Base-by-base conservation (phyloP, 2,113 vertebrate species). In the Gracilinanus agilis region DNA sequence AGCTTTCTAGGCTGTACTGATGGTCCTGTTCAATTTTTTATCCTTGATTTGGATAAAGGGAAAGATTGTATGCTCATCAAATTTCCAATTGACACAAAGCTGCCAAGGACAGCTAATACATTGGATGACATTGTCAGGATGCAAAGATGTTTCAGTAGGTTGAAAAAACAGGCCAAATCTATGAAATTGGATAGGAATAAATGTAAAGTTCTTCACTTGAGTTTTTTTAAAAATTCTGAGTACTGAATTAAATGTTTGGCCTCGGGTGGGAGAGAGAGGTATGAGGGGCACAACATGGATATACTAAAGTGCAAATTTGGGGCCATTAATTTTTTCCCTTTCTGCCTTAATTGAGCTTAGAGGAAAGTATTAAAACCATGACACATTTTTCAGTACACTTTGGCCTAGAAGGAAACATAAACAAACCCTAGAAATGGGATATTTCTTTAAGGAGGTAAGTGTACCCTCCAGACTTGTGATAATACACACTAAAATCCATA, bases 281-380 rank as follows among this genome's bases (percentile, higher is more conserved):
- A 40, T 83, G 21, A 34, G 58, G 58, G 29, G 58, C 58, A 34
- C 11, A 34, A 1, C 12, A 12, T 67, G 29, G 29, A 29, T 29
- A 67, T 67, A 29, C 29, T 21, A 40, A 10, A n/a, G 16, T 40
- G 67, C 5, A 40, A n/a, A 40, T 83, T 96, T 96, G 93, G 96
- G 95, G 97, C 96, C 97, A 97, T 97, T 89, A n/a, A n/a, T 97
- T 97, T 97, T 97, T 97, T 97, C 95, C 98, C 98, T 98, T 98
- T 96, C 94, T 98, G 98, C 98, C 98, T 98, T 98, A 97, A 98
- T 98, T 98, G 97, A 98, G 98, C 98, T 98, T 98, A 98, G 97
- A 97, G 91, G 29, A 98, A 61, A 97, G 97, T 97, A 97, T 98
- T 98, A 97, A 98, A 98, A 98, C 98, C 98, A 98, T 98, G 98